Evolutionary conservation across 2,113 vertebrate species (phyloP), one percentile per base, ranked within the genome.

Genomic region (Hippopotamus amphibius): DNA sequence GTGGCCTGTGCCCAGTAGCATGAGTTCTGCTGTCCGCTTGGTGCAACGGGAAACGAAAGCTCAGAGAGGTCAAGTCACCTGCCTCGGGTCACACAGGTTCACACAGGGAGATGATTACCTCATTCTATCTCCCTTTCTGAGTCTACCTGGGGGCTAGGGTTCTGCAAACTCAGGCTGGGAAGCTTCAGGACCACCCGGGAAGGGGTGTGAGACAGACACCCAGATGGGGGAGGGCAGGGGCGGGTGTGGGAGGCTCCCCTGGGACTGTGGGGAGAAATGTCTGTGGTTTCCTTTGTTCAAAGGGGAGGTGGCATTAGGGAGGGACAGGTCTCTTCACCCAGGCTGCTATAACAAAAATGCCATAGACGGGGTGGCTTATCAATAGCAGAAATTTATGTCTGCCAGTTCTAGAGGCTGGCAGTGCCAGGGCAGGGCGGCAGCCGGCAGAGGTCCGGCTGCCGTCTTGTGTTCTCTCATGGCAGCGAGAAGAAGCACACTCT

Each of bases 1-100:
- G 9, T 1, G 12, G 21, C 5, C 2, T 0, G 4, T 43, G 12
- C 11, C 5, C 15, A 3, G 5, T 8, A 6, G 22, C 19, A 0
- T 4, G 86, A 41, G 21, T 48, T 30, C 81, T 37, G n/a, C 12
- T n/a, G 1, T 41, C 26, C n/a, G 28, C 4, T 0, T 4, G 0
- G 4, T 5, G 37, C 7, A 46, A 63, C 41, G 50, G 88, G 59
- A 68, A 72, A 33, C 22, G 21, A 30, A 72, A 43, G 72, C 26
- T 79, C 92, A 50, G 74, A 21, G 55, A 82, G 41, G 82, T 28
- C 77, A 50, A 28, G 33, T 5, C 1, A 8, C 33, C 50, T 22
- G 59, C 43, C 37, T 7, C 21, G 37, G 46, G 37, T 82, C 59
- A 55, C 87, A 30, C 59, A 81, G 16, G 3, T 30, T 48, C 41